Base-by-base conservation (phyloP, 2,888 invertebrate genomes). In the Chloromyia formosa region DNA sequence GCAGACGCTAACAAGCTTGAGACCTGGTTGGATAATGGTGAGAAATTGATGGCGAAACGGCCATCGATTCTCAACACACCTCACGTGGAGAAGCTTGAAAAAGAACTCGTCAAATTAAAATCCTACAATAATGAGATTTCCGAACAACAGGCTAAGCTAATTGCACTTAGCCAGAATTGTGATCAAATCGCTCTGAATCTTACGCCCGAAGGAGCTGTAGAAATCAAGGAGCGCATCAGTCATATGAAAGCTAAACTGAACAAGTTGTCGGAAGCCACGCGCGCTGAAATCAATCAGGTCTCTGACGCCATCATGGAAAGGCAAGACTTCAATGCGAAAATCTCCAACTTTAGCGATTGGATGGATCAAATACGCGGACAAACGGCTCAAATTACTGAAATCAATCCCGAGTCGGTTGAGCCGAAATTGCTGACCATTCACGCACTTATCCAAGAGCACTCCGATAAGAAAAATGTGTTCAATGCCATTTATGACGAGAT, bases 41-140 rank as follows among this genome's bases (percentile, higher is more conserved):
- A 92, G 81, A 90, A 90, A 81, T 81, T 87, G 2, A 84, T 91
- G 7, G 86, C 87, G 14, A 87, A 88, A 75, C 88, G 90, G 75
- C 88, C 88, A 1, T 82, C 89, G 9, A 89, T 90, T 45, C 83
- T 91, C 0, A 90, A 90, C 78, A 90, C 92, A 0, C 91, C 93
- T 0, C 91, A 93, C 81, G 88, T 92, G 1, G 91, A 90, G 75
- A 92, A 93, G 80, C 85, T 95, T 23, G 94, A 94, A 81, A 89
- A 91, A 77, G 92, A 94, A 83, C 84, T 95, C 58, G 89, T 90
- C 53, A 90, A 91, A 82, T 84, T 94, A 0, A 94, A 94, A 83
- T 92, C 92, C 0, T 91, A 93, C 77, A 93, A 93, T 78, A 94
- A 94, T 80, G 94, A 95, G 82, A 91, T 96, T 78, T 92, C 93